Evolutionary conservation across 1,140 invertebrate species (phyloP), one percentile per base, ranked within the genome.

Genomic region (Eupeodes corollae): DNA sequence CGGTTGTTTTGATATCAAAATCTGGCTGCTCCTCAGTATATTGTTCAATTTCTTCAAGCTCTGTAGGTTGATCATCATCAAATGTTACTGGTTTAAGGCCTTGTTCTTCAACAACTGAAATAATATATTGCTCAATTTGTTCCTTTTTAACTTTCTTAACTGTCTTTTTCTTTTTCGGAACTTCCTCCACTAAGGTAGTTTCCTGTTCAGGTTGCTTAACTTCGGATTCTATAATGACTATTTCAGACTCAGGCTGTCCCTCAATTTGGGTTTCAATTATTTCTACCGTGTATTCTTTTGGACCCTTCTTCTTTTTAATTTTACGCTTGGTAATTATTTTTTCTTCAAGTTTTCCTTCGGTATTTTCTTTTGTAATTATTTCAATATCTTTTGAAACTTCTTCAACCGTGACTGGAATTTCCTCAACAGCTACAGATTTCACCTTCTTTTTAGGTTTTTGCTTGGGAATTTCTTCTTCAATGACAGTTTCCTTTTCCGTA

Each of bases 201-300:
- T 69, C 54, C 50, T 58, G 3, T 5, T 51, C 44, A 1, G 46
- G 46, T 49, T 26, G 21, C 8, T 26, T 3, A 26, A 53, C 43
- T 54, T 65, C 61, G 11, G 53, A 58, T 44, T 70, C 67, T 48
- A 67, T 64, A 14, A 69, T 57, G 31, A 55, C 56, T 6, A 70
- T 50, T 47, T 59, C 55, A 3, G 58, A 60, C 26, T 59, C 55
- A 6, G 64, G 59, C 26, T 55, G 45, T 11, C 57, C 54, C 11
- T 56, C 55, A 45, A 52, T 50, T 40, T 59, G 42, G 21, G 65
- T 60, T 49, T 68, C 64, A 6, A 70, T 53, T 13, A 72, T 70
- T 55, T 73, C 62, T 15, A 68, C 62, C 46, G 71, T 67, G 34
- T 74, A 69, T 14, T 73, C 62, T 47, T 67, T 73, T 0, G 53